Evolutionary conservation across 2,888 invertebrate genomes (phyloP), one percentile per base, ranked within the genome.

Genomic region (Coenonympha glycerion): DNA sequence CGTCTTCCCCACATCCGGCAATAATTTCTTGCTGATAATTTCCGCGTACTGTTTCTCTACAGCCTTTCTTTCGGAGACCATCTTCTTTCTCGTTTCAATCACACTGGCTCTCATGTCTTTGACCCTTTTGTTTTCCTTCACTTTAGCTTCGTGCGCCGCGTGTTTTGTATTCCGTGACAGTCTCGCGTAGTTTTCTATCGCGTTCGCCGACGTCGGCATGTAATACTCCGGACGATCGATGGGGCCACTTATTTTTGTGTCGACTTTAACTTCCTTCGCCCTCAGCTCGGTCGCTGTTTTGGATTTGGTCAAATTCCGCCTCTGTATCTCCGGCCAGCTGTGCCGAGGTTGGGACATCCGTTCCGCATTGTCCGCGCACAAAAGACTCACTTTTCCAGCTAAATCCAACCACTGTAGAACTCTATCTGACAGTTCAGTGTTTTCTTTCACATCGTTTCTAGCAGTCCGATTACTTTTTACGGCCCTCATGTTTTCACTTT

Each of bases 351-450:
- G 84, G 2, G 76, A 56, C 70, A 85, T 79, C 31, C 86, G 60
- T 49, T 81, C 79, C 0, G 57, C 68, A 21, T 73, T 79, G 9
- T 76, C 74, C 2, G 80, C 73, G n/a, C 76, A 73, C 13, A 87
- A 56, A 21, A 87, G 62, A 59, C 85, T 83, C 2, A 88, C 83
- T 64, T 90, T 89, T 0, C 91, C 92, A 0, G 93, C 93, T 49
- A 94, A 77, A 69, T 94, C 93, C 58, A 95, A 68, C 95, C 95
- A 95, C 62, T 93, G 92, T 3, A 94, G 76, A 0, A 95, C 95
- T 47, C 93, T 87, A 53, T 94, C 93, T 0, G 93, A 88, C 15
- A 88, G 61, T n/a, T 85, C 86, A 0, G 75, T 83, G 55, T 73
- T 79, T 41, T 79, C 79, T 50, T 76, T 74, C 0, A 60, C 63